phyloP scores from a whole-genome alignment of 1,140 invertebrate species.

The Sesamia nonagrioides region DNA sequence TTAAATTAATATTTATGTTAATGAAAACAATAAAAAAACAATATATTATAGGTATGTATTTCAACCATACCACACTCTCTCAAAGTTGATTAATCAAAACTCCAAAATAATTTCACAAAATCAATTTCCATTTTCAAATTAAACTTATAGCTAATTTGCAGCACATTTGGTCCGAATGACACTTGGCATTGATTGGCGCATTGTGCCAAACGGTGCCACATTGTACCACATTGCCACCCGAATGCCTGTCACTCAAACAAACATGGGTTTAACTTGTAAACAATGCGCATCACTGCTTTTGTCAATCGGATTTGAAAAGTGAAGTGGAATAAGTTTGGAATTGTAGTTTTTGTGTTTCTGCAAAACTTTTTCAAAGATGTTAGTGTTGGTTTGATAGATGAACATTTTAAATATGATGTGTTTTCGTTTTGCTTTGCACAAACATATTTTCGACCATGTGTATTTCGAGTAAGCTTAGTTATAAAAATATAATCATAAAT shows the following conservation, averaged over 20 bases:
- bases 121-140: conserved; percentile 28
- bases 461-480: no score
- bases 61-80: background rate
- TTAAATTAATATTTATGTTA: no score
- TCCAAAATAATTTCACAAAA: background rate
- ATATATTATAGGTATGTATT: no score
- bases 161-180: background rate
- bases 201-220: conserved; percentile 45
- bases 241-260: conserved; percentile 46
- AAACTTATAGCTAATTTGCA: conserved; percentile 38
- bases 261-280: conserved; percentile 80
- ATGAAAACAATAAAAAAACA: no score
- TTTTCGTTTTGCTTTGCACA: no score
- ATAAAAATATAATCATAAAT: no score
- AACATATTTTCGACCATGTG: no score
- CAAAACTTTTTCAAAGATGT: no score
- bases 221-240: conserved; percentile 72
- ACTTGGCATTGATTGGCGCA: conserved; percentile 39
- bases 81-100: background rate
- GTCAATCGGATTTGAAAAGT: conserved; percentile 45
- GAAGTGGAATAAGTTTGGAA: conserved; percentile 55
- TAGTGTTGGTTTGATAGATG: background rate
- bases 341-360: background rate
- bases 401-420: no score
- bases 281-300: conserved; percentile 73